Base-by-base conservation (phyloP, 2,888 invertebrate genomes). In the Melipona beecheii region DNA sequence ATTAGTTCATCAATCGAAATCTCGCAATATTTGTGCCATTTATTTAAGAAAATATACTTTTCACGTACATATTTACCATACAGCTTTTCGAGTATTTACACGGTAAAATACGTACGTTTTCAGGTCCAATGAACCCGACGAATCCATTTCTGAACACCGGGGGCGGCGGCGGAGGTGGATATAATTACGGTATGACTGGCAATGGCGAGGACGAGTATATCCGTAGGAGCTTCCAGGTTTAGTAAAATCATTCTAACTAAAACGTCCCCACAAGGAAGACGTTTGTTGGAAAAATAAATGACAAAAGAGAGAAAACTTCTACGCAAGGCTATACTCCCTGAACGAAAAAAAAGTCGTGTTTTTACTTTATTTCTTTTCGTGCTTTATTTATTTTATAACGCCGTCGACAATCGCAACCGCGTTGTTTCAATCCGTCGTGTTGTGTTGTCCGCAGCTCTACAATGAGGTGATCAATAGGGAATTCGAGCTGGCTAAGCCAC, bases 141-240 rank as follows among this genome's bases (percentile, higher is more conserved):
- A 95, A 95, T 90, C 94, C 95, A 78, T 95, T 95, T 89, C 85
- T 94, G 79, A 93, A 93, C 87, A 91, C 93, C 75, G 91, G 91
- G 60, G 91, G 91, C 50, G 90, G 91, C 65, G 90, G 90, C 54
- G 92, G 92, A 60, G 92, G 91, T 80, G 91, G 90, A 86, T 92
- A 92, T 89, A 92, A 92, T 91, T 93, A 92, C 88, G 91, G 92
- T 90, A 91, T 92, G 86, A 91, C 91, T 89, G 91, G 92, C 87
- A 92, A 91, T 89, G 92, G 92, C 85, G 93, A 93, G 89, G 94
- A 94, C 90, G 94, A 94, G 90, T 93, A 93, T 90, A 94, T 94
- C 89, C 93, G 94, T 90, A 93, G 93, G 90, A 94, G 93, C 92
- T 94, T 94, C 91, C 93, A 94, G 93, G 94, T 94, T 91, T 88